These are phyloP conservation scores for Hippocampus comes DNA, from an alignment of 2,113 vertebrate genomes.

Conservation along the genomic window DNA sequence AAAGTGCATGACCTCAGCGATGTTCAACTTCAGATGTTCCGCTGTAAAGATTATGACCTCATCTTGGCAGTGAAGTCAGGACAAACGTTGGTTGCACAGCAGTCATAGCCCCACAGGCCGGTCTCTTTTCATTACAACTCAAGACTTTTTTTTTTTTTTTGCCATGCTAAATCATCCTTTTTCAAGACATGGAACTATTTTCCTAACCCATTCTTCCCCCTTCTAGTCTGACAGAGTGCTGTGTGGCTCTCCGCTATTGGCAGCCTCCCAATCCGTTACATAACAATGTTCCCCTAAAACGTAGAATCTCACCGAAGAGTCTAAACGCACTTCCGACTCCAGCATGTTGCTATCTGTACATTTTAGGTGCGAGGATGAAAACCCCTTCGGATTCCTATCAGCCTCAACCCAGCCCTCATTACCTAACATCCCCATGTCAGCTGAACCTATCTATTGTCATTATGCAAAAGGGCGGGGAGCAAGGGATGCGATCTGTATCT, in stretches of 20 bases:
- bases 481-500: conserved; percentile 26
- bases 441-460: conserved; percentile 7
- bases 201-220: conserved; percentile 22
- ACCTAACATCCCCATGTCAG: not conserved
- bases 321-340: not conserved
- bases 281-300: conserved; percentile 64
- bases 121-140: not conserved
- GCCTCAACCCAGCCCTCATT: not conserved
- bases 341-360: not conserved
- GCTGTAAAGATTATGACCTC: not conserved
- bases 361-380: not conserved
- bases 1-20: not conserved
- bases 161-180: conserved; percentile 1
- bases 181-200: conserved; percentile 25
- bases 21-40: not conserved
- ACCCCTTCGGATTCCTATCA: not conserved
- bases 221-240: conserved; percentile 51
- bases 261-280: conserved; percentile 59
- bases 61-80: not conserved
- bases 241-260: conserved; percentile 58
- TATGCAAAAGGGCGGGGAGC: conserved; percentile 14
- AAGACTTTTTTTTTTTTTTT: not conserved
- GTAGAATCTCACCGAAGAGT: conserved; percentile 4
- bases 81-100: not conserved
- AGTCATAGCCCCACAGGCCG: not conserved